phyloP scores from a whole-genome alignment of 2,113 vertebrate species.

The Cephalopholis sonnerati region DNA sequence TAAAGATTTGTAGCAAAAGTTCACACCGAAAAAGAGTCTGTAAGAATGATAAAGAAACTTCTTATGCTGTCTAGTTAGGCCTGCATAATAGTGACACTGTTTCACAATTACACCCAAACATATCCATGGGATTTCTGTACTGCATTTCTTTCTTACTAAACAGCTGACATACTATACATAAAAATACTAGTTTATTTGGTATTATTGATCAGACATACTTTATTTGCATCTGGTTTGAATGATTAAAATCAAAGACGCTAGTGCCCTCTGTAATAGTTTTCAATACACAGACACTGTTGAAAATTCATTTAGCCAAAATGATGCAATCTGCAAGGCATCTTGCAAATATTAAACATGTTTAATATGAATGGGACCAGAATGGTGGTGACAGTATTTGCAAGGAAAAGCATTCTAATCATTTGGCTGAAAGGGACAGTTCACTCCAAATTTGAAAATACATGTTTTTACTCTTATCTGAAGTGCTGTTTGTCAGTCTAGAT shows the following conservation, averaged over 20 bases:
- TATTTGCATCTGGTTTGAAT: too few species aligned
- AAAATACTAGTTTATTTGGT: background rate
- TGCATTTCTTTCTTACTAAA: too few species aligned
- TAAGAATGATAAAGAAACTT: background rate
- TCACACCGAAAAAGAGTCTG: background rate
- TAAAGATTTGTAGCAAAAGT: background rate
- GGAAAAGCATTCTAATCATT: background rate
- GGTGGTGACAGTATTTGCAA: background rate
- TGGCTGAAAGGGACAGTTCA: background rate
- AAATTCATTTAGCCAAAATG: conserved; percentile 6
- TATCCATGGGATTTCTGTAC: background rate
- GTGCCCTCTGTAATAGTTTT: background rate
- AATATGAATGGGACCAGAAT: conserved; percentile 2
- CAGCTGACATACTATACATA: background rate
- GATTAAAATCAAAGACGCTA: too few species aligned
- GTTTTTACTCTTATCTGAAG: too few species aligned
- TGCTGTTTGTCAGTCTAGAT: too few species aligned
- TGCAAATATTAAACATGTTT: background rate
- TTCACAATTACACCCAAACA: too few species aligned
- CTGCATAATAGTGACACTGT: too few species aligned
- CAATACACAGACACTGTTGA: background rate
- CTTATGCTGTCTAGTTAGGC: too few species aligned
- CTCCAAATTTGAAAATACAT: too few species aligned
- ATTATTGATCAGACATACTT: too few species aligned
- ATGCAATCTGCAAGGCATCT: conserved; percentile 24